Evolutionary conservation across 2,888 invertebrate genomes (phyloP), one percentile per base, ranked within the genome.

Genomic region (Mythimna pallens): DNA sequence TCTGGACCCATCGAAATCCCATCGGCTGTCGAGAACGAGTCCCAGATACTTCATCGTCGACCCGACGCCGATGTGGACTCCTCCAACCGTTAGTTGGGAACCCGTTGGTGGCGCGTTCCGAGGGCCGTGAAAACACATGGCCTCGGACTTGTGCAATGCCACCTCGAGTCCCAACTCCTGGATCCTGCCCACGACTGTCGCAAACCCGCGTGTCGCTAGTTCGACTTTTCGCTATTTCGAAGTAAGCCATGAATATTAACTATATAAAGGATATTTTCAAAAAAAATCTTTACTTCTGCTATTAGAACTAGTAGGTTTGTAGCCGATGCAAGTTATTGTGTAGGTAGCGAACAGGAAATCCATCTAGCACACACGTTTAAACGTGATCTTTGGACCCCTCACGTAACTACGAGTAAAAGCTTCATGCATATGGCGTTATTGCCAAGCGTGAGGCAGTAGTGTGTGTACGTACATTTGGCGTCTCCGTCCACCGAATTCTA

Each of bases 311-410:
- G 30, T 9, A 34, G 7, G n/a, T 66, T 20, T 59, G n/a, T 34
- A 58, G 22, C 66, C 36, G 22, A 30, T 30, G 47, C 8, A 6
- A 63, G 50, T 72, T 79, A 22, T 47, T 34, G 66, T 76, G 5
- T 58, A 78, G 43, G 43, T 34, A 58, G 36, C 40, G 50, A 58
- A 36, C 8, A 50, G 22, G 57, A 75, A 25, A 78, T 65, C 30
- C 22, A 76, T 54, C 62, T 7, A 25, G 17, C 34, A 65, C 50
- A 52, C 65, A 66, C 10, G 25, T 65, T 71, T 71, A 55, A 50
- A 65, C 72, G 68, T 82, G 80, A 78, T 82, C 68, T 82, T 59
- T 3, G 58, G 78, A 70, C 52, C 52, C 55, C 55, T 71, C 61
- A 72, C 83, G 83, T 82, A 63, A 36, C 50, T 68, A 47, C 47